These are phyloP conservation scores for Syrista parreyssii DNA, from an alignment of 2,888 invertebrate species.

Conservation along the genomic window DNA sequence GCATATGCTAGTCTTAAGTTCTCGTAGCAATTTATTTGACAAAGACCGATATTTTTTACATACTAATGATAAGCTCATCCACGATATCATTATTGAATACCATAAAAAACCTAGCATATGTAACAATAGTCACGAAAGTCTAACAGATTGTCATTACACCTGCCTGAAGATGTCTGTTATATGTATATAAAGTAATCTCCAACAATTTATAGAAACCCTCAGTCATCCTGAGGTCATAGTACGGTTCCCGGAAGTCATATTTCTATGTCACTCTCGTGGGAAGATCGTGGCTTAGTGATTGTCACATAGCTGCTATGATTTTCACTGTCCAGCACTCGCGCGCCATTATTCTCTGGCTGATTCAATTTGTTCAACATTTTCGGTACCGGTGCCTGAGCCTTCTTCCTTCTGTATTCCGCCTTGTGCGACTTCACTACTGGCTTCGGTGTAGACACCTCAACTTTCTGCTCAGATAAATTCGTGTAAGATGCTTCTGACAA, in stretches of 20 bases:
- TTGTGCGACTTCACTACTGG: slow-evolving; percentile 22
- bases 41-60: not conserved
- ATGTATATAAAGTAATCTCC: not conserved
- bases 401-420: slow-evolving; percentile 32
- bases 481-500: slow-evolving; percentile 31
- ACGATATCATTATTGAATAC: not conserved
- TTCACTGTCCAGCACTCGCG: not conserved
- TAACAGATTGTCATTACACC: not conserved
- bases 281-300: slow-evolving; percentile 12
- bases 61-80: not conserved
- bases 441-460: slow-evolving; percentile 16
- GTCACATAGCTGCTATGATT: not conserved
- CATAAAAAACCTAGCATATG: not conserved
- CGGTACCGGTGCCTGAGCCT: slow-evolving; percentile 33
- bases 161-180: not conserved
- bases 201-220: not conserved
- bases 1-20: not conserved
- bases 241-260: slow-evolving; percentile 20
- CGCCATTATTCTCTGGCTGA: slow-evolving; percentile 5
- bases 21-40: not conserved
- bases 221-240: slow-evolving; percentile 5
- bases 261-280: slow-evolving; percentile 38
- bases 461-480: slow-evolving; percentile 16
- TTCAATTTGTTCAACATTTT: slow-evolving; percentile 10
- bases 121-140: not conserved